phyloP scores from a whole-genome alignment of 2,797 vertebrate species.

The Alauda arvensis region DNA sequence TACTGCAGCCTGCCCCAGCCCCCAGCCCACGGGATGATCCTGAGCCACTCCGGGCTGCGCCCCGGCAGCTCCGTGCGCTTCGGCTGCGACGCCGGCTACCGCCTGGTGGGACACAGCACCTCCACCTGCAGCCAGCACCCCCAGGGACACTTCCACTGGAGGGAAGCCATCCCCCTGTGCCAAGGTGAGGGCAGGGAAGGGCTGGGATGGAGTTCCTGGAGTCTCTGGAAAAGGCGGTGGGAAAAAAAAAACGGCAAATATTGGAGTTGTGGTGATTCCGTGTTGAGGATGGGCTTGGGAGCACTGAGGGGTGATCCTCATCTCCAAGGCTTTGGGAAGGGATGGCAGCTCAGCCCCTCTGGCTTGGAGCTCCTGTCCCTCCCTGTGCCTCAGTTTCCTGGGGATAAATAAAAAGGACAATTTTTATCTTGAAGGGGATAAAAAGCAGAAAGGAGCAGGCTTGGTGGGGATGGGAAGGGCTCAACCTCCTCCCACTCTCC shows the following conservation, averaged over 20 bases:
- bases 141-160: conserved; percentile 91
- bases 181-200: conserved; percentile 79
- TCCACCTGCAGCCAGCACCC: conserved; percentile 83
- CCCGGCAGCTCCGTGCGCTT: conserved; percentile 90
- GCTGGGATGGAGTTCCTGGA: fast-evolving
- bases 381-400: background rate
- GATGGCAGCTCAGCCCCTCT: background rate
- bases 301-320: fast-evolving
- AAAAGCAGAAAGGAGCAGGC: background rate
- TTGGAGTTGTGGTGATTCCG: fast-evolving
- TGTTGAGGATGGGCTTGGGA: background rate
- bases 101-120: conserved; percentile 89
- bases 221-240: fast-evolving
- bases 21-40: conserved; percentile 87
- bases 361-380: background rate
- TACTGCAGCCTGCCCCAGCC: conserved; percentile 92
- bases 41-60: conserved; percentile 87
- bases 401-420: background rate
- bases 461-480: background rate
- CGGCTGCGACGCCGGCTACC: conserved; percentile 87
- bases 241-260: fast-evolving
- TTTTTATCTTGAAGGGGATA: background rate
- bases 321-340: too few relatives aligned
- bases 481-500: background rate
- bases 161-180: conserved; percentile 85